Base-by-base conservation (phyloP, 2,888 invertebrate genomes). In the Acanthosoma haemorrhoidale region DNA sequence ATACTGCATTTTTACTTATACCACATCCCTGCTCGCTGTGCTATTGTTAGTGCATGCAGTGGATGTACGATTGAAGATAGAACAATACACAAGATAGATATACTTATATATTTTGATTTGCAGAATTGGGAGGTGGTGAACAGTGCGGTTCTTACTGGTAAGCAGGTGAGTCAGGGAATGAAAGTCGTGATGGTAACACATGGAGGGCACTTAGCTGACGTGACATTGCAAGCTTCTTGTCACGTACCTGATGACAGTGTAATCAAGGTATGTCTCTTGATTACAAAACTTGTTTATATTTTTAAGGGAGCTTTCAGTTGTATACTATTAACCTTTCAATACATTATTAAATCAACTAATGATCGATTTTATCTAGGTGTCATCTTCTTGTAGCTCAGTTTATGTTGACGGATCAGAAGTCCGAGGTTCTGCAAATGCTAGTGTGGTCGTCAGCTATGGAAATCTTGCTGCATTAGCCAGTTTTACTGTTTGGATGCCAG, bases 401-500 rank as follows among this genome's bases (percentile, higher is more conserved):
- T 97, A 96, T 81, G 90, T 97, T 31, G 96, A 96, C 80, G 96
- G 96, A 0, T 94, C 95, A 5, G 96, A 97, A 82, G 91, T 92
- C 72, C 86, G 94, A 1, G 96, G 96, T 15, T 95, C 95, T 0
- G 92, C 94, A 39, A 96, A 96, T 78, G 96, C 95, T 2, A 94
- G 95, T 0, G 91, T 97, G 34, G 86, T 94, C 67, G 94, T 96
- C 66, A 93, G 92, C 80, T 94, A 93, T 78, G 96, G 94, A 31
- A 93, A 94, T 1, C 92, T 92, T 80, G 91, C 90, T 25, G 94
- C 94, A 13, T 82, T 91, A 73, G 92, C 94, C 2, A 87, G 89
- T 72, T 94, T 96, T 80, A 92, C 91, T 16, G 96, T 97, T 1
- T 97, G 97, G 96, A 94, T 95, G 89, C 96, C 97, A 0, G 95